Evolutionary conservation across 1,140 invertebrate genomes (phyloP), one percentile per base, ranked within the genome.

Genomic region (Leguminivora glycinivorella): DNA sequence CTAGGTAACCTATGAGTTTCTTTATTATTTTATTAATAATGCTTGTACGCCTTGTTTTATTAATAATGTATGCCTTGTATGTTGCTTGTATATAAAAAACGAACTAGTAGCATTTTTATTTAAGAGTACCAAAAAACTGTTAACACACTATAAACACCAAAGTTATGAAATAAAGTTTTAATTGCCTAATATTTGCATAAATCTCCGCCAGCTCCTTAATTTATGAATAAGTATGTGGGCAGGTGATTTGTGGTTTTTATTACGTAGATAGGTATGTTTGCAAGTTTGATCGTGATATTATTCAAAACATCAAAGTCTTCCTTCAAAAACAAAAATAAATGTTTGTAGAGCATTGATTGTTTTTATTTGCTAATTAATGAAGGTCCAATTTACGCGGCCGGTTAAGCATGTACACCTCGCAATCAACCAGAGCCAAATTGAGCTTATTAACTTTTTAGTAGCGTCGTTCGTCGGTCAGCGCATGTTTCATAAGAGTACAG

Each of bases 401-500:
- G 34, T 22, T 47, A 34, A 17, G 34, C 34, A n/a, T 47, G 67
- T 34, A 22, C 67, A 40, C 67, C 19, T 47, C 34, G 67, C 67
- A 68, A 63, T 63, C 43, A 68, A 43, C 67, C 67, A 40, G 40
- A 34, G 34, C 67, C 34, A 31, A 34, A 40, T 40, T 40, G 34
- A 68, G 67, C 58, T 63, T 63, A 63, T 63, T 63, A 63, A 29
- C 25, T 63, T 63, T 63, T 63, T 63, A 63, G 40, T 56, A 47
- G n/a, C 68, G 40, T 56, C 69, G 34, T 58, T 25, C 52, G 31
- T 7, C 43, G 24, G 56, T 19, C 69, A 56, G 34, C 24, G 68
- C 52, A 25, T 34, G 12, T 58, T 60, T 58, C 69, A 70, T 31
- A 58, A 58, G 52, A 72, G 67, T 52, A 75, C 78, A 80, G 79